Evolutionary conservation across 2,888 invertebrate species (phyloP), one percentile per base, ranked within the genome.

Genomic region (Nezara viridula): DNA sequence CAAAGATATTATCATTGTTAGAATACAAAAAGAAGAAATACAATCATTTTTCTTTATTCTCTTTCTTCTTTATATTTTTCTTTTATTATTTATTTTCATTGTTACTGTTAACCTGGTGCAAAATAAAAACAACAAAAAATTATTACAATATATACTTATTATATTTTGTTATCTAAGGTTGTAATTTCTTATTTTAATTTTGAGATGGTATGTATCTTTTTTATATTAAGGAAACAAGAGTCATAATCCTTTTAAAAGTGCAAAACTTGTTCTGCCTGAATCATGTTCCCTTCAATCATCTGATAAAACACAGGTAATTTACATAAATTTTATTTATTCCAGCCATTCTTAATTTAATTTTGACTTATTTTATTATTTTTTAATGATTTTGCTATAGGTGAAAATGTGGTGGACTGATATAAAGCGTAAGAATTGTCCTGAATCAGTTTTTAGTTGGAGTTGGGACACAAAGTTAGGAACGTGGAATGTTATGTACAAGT

Each of bases 161-260:
- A n/a, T n/a, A n/a, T n/a, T 44, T 44, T 44, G 44, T 44, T 44
- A 7, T 44, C 10, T 44, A 44, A 44, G 44, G 5, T 10, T 44
- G 44, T n/a, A n/a, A n/a, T n/a, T n/a, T n/a, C n/a, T n/a, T n/a
- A n/a, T n/a, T n/a, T n/a, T 60, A 6, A 12, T n/a, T 9, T 55
- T 60, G 60, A 0, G 27, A 16, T 14, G 9, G n/a, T 32, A 60
- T 12, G 6, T 60, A n/a, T 66, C 16, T 14, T 66, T 0, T 73
- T 73, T 50, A 27, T 10, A 32, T 86, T 86, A 32, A 86, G 86
- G 86, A 32, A 86, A 86, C 37, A 86, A 86, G 50, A 47, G 32
- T n/a, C 86, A 86, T 21, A 86, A 86, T 27, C 86, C 86, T 50
- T 86, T 86, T 50, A 50, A 19, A 86, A 86, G 50, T 85, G 85